These are phyloP conservation scores for Myxocyprinus asiaticus DNA, from an alignment of 2,113 vertebrate genomes.

Conservation along the genomic window DNA sequence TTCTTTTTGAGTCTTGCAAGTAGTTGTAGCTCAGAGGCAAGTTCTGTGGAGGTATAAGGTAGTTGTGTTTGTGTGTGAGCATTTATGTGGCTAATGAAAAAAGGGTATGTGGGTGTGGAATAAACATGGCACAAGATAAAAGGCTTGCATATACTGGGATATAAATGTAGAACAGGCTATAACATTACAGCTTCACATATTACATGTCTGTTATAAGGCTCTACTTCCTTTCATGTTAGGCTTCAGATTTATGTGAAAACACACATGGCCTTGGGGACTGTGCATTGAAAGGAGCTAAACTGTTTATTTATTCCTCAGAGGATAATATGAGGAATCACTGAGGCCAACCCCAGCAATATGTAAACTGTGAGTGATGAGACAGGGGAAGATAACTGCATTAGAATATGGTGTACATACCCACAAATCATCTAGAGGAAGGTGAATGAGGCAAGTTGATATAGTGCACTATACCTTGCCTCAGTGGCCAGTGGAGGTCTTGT, in stretches of 20 bases:
- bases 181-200: background rate
- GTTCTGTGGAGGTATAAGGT: background rate
- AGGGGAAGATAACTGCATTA: slow-evolving; percentile 8
- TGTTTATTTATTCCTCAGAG: slow-evolving; percentile 22
- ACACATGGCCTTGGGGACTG: slow-evolving; percentile 30
- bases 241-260: slow-evolving; percentile 9
- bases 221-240: background rate
- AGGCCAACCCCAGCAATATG: background rate
- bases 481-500: background rate
- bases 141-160: background rate
- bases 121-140: slow-evolving; percentile 20
- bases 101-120: background rate
- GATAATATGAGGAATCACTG: slow-evolving; percentile 1
- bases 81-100: slow-evolving; percentile 6
- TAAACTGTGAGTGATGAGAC: background rate
- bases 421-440: slow-evolving; percentile 8
- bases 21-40: background rate
- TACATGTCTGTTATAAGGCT: background rate
- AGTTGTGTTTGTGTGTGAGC: background rate
- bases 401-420: slow-evolving; percentile 1
- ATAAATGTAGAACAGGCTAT: background rate
- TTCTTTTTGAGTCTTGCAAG: background rate
- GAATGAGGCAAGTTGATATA: background rate
- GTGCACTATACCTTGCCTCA: background rate
- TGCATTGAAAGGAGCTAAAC: background rate